phyloP scores from a whole-genome alignment of 2,113 vertebrate species.

The Mesembrinibis cayennensis region DNA sequence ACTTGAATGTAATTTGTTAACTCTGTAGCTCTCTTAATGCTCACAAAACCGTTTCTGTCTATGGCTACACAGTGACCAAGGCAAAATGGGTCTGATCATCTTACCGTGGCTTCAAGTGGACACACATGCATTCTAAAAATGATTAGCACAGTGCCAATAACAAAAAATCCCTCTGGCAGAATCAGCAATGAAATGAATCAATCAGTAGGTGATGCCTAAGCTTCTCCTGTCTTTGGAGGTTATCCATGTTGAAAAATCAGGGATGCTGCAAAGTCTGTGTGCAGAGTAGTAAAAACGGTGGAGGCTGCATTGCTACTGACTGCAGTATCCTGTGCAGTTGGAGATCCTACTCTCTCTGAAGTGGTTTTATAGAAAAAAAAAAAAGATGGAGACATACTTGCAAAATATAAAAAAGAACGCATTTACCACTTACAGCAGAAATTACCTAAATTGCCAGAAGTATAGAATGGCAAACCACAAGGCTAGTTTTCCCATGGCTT shows the following conservation, averaged over 20 bases:
- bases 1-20: background rate
- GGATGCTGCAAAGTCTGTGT: background rate
- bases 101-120: background rate
- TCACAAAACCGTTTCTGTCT: background rate
- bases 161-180: background rate
- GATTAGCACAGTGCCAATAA: background rate
- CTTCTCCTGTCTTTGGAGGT: background rate
- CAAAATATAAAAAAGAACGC: background rate
- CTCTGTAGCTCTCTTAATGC: background rate
- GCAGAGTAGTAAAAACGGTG: accelerated
- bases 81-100: background rate
- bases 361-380: background rate
- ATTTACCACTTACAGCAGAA: background rate
- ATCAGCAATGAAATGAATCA: background rate
- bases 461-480: background rate
- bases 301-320: background rate
- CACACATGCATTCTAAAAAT: background rate
- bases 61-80: background rate
- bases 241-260: background rate
- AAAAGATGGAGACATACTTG: background rate
- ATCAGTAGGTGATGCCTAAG: background rate
- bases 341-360: background rate
- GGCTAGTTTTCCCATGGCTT: background rate
- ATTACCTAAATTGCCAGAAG: background rate
- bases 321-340: background rate